Base-by-base conservation (phyloP, 2,113 vertebrate genomes). In the Dasypus novemcinctus region DNA sequence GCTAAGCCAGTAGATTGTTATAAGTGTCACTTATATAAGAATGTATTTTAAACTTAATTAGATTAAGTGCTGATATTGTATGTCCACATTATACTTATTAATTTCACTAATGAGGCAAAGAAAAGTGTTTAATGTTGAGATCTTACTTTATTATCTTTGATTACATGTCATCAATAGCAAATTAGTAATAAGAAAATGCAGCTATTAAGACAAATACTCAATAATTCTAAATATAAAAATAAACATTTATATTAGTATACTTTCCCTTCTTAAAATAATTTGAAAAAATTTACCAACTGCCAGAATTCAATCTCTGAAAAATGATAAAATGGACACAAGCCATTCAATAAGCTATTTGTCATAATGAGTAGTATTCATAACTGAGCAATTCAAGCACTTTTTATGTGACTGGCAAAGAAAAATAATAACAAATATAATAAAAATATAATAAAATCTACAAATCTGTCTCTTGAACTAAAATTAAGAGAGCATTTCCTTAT, bases 21-120 rank as follows among this genome's bases (percentile, higher is more conserved):
- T 76, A 75, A 93, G 36, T 5, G 74, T 93, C 36, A 75, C 38
- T 90, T 75, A 33, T 52, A 57, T 80, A 93, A 80, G 5, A 83
- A 86, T 59, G 11, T 31, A 76, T 71, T 71, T 31, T 59, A 88
- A 81, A 66, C 10, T 61, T 91, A 80, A 92, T 87, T 92, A 96
- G 11, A 63, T 49, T 94, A 95, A 95, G 17, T 64, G 78, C 29
- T 57, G 21, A 91, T 36, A 25, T 69, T 23, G 36, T 49, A 43
- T 14, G 78, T 64, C 12, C 43, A 78, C 9, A 87, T 84, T 59
- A 74, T n/a, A 87, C 69, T 91, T 90, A 66, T 82, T 64, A 52
- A 33, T 54, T 90, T 90, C n/a, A 72, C 80, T 97, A 85, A 93
- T 95, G 61, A 96, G 87, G 66, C 75, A 27, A 90, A 59, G 85